Base-by-base conservation (phyloP, 2,113 vertebrate species). In the Macaca mulatta region DNA sequence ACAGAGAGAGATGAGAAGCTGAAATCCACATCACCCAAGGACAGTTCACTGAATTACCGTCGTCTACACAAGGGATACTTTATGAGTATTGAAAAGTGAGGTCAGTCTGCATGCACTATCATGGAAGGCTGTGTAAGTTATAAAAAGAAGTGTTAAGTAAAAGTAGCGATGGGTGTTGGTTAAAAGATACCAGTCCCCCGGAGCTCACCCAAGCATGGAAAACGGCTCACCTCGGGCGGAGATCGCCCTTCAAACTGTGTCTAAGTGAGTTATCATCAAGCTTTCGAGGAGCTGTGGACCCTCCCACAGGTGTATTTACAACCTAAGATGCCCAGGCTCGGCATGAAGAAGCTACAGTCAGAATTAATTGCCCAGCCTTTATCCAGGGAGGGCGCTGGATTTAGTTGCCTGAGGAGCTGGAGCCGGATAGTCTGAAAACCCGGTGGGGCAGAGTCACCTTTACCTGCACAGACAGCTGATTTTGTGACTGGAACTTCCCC, bases 161-260 rank as follows among this genome's bases (percentile, higher is more conserved):
- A 45, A 57, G 13, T 7, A 74, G 50, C 85, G 25, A 14, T 61
- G 14, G 35, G 13, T 52, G 9, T 48, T 32, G 32, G 35, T 87
- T 55, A 11, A 16, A 25, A 57, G 14, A 17, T 10, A 25, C 22
- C 2, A 2, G 22, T 32, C n/a, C 48, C 16, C 32, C 0, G 0
- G 30, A 30, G 13, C 67, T 69, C 35, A 13, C 16, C 2, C 6
- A 74, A 10, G 80, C 23, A 2, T 22, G 69, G 23, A 38, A 20
- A 38, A 16, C 0, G 11, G 79, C 40, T 20, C 14, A 0, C 1
- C 38, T n/a, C 1, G 0, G 30, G 23, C 40, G 23, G 2, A 59
- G 23, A 23, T 11, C 20, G 35, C 43, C 32, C 69, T 32, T 30
- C 43, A 7, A 13, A 5, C 14, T 1, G 3, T 30, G 32, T 32